These are phyloP conservation scores for Halesus radiatus DNA, from an alignment of 1,140 invertebrate species.

Conservation along the genomic window DNA sequence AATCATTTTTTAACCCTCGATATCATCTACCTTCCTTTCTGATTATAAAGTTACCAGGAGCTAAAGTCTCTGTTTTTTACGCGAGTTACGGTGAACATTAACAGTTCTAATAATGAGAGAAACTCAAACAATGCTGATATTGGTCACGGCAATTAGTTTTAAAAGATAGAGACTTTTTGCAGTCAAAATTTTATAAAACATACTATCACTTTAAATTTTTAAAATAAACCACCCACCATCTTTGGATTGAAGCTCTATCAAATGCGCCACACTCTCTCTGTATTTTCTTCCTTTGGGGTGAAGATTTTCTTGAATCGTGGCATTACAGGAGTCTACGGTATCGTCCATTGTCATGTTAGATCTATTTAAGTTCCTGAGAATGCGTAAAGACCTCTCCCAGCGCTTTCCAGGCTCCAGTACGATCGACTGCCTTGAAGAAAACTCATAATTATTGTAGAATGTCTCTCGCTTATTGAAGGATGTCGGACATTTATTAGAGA, in stretches of 20 bases:
- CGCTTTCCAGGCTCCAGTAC: constrained; percentile 62
- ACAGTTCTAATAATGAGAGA: no score
- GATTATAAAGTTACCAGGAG: no score
- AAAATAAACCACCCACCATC: no score
- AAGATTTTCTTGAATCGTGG: constrained; percentile 55
- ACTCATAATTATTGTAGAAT: not conserved
- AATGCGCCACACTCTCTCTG: constrained; percentile 64
- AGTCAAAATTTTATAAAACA: no score
- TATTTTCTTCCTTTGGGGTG: constrained; percentile 65
- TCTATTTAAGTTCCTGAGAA: constrained; percentile 65
- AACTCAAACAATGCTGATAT: no score
- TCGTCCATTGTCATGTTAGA: constrained; percentile 54
- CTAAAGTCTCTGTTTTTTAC: no score
- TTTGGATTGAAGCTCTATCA: constrained; percentile 65
- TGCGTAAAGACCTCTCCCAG: constrained; percentile 67
- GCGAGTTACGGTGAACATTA: no score
- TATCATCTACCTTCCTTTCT: no score
- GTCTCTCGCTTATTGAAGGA: not conserved
- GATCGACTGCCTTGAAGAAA: constrained; percentile 9
- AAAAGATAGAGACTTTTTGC: no score
- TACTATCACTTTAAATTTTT: no score
- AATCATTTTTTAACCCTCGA: no score
- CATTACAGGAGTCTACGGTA: constrained; percentile 8
- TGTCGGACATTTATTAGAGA: not conserved
- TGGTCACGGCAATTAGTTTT: no score